phyloP scores from a whole-genome alignment of 2,797 vertebrate genomes.

The Sarcophilus harrisii region DNA sequence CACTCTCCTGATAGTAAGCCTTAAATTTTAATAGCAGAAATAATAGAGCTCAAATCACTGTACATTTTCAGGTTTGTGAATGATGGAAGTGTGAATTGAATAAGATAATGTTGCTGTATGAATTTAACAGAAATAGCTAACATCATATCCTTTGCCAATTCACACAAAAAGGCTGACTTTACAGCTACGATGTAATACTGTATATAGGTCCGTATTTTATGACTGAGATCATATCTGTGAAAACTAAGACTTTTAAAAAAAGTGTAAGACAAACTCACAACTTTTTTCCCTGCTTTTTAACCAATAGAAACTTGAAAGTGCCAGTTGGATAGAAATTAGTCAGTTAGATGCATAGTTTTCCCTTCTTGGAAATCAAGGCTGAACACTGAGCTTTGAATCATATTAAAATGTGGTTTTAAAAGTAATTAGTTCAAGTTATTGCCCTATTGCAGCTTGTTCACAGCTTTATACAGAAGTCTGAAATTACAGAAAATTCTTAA shows the following conservation, averaged over 20 bases:
- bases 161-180: conserved; percentile 59
- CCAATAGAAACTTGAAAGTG: conserved; percentile 54
- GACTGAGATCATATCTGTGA: conserved; percentile 62
- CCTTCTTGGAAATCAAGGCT: conserved; percentile 21
- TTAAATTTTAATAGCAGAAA: conserved; percentile 8
- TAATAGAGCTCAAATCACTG: conserved; percentile 18
- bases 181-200: conserved; percentile 57
- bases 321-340: conserved; percentile 35
- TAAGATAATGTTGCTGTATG: conserved; percentile 58
- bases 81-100: conserved; percentile 64
- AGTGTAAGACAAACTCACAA: conserved; percentile 40
- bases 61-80: conserved; percentile 52
- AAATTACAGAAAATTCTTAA: conserved; percentile 14
- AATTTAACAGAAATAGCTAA: conserved; percentile 65
- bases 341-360: conserved; percentile 1
- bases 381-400: conserved; percentile 31
- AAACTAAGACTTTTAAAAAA: conserved; percentile 57
- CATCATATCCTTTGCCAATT: conserved; percentile 53
- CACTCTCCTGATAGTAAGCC: neutral
- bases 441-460: neutral
- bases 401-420: conserved; percentile 6
- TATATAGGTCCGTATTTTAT: conserved; percentile 58
- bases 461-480: conserved; percentile 18
- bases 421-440: conserved; percentile 33
- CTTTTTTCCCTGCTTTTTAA: conserved; percentile 47